A percentile compares a stretch with the other conserved stretches of the same genome.
phyloP scores from a whole-genome alignment of 2,113 vertebrate species.

The Butastur rufipennis region DNA sequence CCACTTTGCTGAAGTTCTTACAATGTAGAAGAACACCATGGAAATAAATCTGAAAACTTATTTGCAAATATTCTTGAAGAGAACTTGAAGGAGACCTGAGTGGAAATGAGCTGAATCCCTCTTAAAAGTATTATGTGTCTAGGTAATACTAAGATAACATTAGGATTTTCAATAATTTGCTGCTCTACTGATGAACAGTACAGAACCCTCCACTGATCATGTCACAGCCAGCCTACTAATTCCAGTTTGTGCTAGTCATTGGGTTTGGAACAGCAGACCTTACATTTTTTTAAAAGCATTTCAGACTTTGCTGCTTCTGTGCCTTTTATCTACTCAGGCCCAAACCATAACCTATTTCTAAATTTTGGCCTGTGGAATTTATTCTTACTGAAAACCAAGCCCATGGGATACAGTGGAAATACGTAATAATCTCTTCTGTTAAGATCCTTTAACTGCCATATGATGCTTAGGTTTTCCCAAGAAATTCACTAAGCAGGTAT shows the following conservation, averaged over 20 bases:
- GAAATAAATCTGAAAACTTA: neutral
- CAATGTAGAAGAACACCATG: neutral
- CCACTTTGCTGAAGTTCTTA: neutral
- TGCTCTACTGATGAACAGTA: neutral
- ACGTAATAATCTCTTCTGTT: neutral
- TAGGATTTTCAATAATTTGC: neutral
- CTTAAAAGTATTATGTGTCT: neutral
- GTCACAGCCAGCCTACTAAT: neutral
- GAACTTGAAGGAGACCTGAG: neutral
- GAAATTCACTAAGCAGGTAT: neutral
- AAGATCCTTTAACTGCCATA: neutral
- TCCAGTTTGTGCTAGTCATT: neutral
- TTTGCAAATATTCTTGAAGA: neutral
- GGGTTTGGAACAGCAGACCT: neutral
- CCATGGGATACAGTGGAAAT: neutral
- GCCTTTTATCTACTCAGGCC: neutral
- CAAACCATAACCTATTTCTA: neutral
- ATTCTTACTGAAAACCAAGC: neutral
- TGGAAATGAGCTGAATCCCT: neutral
- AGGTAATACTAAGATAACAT: neutral
- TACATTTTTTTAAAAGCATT: neutral
- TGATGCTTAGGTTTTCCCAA: neutral
- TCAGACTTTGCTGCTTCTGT: neutral
- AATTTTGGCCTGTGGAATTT: neutral
- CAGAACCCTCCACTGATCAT: neutral